Percentiles rank a stretch among this genome's conserved stretches.
These are phyloP conservation scores for Saturnia pavonia DNA, from an alignment of 2,888 invertebrate species.

Conservation along the genomic window DNA sequence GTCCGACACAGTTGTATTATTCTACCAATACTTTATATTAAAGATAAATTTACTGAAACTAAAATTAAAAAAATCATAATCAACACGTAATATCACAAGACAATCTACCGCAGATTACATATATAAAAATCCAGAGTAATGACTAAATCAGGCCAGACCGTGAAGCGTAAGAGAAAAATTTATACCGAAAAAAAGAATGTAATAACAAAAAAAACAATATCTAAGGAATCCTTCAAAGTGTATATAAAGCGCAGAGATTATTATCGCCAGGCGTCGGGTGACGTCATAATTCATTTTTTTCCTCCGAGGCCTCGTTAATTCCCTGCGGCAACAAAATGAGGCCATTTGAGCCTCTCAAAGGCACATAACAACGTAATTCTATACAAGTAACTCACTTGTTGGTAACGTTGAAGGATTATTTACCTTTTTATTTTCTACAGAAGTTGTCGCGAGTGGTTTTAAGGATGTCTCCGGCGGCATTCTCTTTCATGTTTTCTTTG, in stretches of 20 bases:
- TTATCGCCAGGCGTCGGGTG: slow-evolving; percentile 56
- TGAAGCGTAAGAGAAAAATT: not conserved
- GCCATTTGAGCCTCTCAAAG: slow-evolving; percentile 52
- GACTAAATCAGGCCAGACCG: not conserved
- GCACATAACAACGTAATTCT: slow-evolving; percentile 49
- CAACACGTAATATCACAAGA: not conserved
- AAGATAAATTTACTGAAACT: too few relatives aligned
- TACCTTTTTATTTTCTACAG: slow-evolving; percentile 11
- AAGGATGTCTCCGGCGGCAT: slow-evolving; percentile 1
- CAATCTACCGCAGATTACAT: not conserved
- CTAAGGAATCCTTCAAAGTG: slow-evolving; percentile 45
- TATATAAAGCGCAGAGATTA: slow-evolving; percentile 53
- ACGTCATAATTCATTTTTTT: slow-evolving; percentile 60
- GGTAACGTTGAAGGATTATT: slow-evolving; percentile 15
- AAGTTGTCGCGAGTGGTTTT: not conserved
- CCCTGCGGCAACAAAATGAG: slow-evolving; percentile 46
- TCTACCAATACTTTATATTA: too few relatives aligned
- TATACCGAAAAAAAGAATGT: slow-evolving; percentile 9
- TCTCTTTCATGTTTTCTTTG: not conserved
- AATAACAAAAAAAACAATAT: slow-evolving; percentile 44
- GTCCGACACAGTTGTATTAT: too few relatives aligned
- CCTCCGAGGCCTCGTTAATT: slow-evolving; percentile 52
- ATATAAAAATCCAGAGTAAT: not conserved
- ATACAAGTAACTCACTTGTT: slow-evolving; percentile 46
- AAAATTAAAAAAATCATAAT: not conserved